A percentile compares a stretch with the other conserved stretches of the same genome.
Evolutionary conservation across 2,113 vertebrate species (phyloP).

Genomic region (Phalacrocorax brasilianus): DNA sequence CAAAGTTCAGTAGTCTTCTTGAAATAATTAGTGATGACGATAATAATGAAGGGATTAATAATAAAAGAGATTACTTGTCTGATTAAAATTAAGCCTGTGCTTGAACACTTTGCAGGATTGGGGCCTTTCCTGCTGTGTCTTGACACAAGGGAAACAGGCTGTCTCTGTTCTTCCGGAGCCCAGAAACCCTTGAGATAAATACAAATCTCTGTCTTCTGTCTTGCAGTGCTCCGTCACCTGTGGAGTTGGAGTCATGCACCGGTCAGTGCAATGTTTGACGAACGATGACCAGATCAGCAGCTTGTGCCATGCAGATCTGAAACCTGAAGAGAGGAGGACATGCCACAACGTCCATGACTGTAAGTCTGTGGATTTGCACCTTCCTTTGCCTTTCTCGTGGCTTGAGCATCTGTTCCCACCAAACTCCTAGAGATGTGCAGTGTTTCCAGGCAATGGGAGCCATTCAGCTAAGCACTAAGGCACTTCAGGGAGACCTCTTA

Average conservation of each 20-base stretch:
- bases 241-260: constrained; percentile 85
- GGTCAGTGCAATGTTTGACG: constrained; percentile 86
- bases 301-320: constrained; percentile 73
- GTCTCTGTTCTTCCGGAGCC: background rate
- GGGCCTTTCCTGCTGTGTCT: background rate
- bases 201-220: background rate
- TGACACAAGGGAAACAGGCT: background rate
- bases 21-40: background rate
- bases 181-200: background rate
- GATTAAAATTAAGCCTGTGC: background rate
- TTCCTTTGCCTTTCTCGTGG: background rate
- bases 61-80: background rate
- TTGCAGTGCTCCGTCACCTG: constrained; percentile 89
- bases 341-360: constrained; percentile 85
- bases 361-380: constrained; percentile 72
- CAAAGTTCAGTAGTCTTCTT: background rate
- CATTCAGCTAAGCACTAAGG: background rate
- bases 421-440: background rate
- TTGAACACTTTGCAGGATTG: background rate
- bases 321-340: constrained; percentile 80
- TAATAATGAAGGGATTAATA: background rate
- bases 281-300: constrained; percentile 77
- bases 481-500: background rate
- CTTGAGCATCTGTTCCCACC: background rate
- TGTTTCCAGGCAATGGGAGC: background rate